A percentile compares a stretch with the other conserved stretches of the same genome.
phyloP scores from a whole-genome alignment of 2,888 invertebrate species.

The Drosophila siamana region DNA sequence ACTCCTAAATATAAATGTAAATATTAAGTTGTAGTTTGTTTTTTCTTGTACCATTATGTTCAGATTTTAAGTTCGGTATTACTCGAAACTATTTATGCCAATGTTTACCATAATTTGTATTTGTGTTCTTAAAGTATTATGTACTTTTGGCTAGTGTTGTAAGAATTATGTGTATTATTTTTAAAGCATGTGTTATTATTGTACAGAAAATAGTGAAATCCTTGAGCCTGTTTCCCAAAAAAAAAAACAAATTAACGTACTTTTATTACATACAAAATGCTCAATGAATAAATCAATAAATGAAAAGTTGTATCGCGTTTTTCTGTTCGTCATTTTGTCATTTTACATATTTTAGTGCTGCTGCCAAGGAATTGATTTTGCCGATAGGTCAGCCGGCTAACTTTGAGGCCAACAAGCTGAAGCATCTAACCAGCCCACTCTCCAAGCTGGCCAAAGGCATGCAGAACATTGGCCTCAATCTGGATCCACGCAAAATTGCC shows the following conservation, averaged over 20 bases:
- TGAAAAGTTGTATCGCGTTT: conserved; percentile 34
- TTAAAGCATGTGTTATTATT: conserved; percentile 43
- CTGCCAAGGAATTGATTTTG: conserved; percentile 87
- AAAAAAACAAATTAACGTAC: conserved; percentile 40
- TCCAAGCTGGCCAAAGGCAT: conserved; percentile 95
- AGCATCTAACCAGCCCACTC: conserved; percentile 90
- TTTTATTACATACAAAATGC: conserved; percentile 35
- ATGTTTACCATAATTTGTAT: conserved; percentile 28
- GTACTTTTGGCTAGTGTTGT: conserved; percentile 12
- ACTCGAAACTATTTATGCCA: conserved; percentile 46
- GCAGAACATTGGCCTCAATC: conserved; percentile 93
- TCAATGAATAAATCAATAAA: conserved; percentile 58
- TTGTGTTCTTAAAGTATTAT: conserved; percentile 41
- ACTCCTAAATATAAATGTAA: conserved; percentile 59
- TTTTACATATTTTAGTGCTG: conserved; percentile 44
- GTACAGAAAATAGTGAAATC: conserved; percentile 40
- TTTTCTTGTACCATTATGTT: conserved; percentile 41
- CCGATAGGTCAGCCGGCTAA: conserved; percentile 86
- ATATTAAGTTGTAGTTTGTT: conserved; percentile 20
- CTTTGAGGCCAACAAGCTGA: conserved; percentile 86
- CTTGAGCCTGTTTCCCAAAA: conserved; percentile 52
- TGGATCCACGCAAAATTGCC: conserved; percentile 92
- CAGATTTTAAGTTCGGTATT: conserved; percentile 47
- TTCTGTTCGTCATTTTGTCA: conserved; percentile 17
- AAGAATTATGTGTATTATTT: conserved; percentile 13